A percentile compares a stretch with the other conserved stretches of the same genome.
Conservation (phyloP, 1,140 invertebrate genomes). For the Hycleus phaleratus region DNA sequence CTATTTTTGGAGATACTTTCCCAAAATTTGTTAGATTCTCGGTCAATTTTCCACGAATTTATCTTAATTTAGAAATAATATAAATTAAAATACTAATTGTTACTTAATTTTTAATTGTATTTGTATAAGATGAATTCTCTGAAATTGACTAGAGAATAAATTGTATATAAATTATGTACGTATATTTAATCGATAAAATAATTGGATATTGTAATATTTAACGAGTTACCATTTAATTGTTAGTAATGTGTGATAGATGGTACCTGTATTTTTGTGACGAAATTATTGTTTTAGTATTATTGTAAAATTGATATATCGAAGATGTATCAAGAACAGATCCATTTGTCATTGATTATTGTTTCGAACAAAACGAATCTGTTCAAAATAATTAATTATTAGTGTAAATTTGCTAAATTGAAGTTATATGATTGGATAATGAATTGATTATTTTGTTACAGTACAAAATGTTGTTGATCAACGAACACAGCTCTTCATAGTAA, state of each 20-base stretch:
- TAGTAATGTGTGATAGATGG: constrained; percentile 32
- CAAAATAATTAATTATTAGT: too few relatives aligned
- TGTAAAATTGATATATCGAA: too few relatives aligned
- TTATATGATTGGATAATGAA: too few relatives aligned
- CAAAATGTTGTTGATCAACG: too few relatives aligned
- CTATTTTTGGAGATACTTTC: background rate
- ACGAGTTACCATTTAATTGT: constrained; percentile 24
- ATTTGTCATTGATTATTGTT: too few relatives aligned
- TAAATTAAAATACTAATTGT: background rate
- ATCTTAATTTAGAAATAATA: background rate
- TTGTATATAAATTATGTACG: background rate
- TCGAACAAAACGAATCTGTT: too few relatives aligned
- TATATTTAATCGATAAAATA: background rate
- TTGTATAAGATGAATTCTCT: background rate
- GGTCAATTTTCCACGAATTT: too few relatives aligned
- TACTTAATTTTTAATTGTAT: background rate
- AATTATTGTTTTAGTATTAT: background rate
- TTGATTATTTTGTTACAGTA: too few relatives aligned
- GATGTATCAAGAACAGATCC: too few relatives aligned
- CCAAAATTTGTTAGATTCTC: background rate
- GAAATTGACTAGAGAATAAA: background rate
- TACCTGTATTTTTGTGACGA: constrained; percentile 24
- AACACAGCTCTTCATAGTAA: too few relatives aligned
- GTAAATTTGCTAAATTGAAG: too few relatives aligned
- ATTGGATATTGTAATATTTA: background rate